Conservation (phyloP, 64 coral and sea anemone species). For the Montipora cactus region DNA sequence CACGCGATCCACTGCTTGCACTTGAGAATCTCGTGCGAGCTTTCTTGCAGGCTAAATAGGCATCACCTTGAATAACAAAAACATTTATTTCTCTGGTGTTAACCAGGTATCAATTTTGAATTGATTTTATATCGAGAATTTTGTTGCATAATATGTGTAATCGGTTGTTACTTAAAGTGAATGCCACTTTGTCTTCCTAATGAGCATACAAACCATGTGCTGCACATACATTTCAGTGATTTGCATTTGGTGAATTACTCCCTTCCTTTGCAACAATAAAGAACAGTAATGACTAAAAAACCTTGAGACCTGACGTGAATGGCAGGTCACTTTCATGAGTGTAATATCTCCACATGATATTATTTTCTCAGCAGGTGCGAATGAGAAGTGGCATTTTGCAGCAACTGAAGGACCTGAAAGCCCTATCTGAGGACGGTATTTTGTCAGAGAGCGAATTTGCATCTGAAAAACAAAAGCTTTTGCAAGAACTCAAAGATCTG, state of each 20-base stretch:
- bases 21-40: no score
- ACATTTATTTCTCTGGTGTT: background rate
- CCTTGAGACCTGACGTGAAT: background rate
- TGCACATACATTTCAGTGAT: background rate
- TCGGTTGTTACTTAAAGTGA: background rate
- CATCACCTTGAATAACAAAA: background rate
- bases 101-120: background rate
- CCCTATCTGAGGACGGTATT: no score
- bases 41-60: background rate
- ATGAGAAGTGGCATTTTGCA: no score
- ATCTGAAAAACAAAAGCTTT: no score
- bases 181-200: background rate
- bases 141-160: background rate
- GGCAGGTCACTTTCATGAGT: no score
- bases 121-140: background rate
- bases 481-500: no score
- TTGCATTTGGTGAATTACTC: background rate
- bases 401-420: no score
- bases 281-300: background rate
- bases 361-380: no score
- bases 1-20: no score
- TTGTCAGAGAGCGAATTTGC: no score
- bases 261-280: slow-evolving; percentile 1
- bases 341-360: no score
- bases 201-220: background rate